phyloP scores from a whole-genome alignment of 2,797 vertebrate genomes.

The Tangara arthus region DNA sequence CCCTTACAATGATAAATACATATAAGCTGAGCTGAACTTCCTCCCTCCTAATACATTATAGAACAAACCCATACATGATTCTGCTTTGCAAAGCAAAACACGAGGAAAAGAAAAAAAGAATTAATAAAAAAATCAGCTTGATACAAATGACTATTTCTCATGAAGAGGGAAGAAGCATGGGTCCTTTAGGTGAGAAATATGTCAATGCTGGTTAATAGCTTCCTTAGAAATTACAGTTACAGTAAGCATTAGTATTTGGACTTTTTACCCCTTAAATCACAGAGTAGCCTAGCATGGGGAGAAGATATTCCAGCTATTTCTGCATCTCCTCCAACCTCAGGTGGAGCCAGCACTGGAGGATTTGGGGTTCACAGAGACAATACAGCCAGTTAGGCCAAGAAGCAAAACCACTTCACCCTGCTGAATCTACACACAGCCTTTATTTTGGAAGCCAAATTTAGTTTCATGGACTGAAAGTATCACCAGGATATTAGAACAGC shows the following conservation, averaged over 20 bases:
- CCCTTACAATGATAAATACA: not conserved
- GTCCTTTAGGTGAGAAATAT: not conserved
- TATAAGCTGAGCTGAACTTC: not conserved
- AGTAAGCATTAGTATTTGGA: not conserved
- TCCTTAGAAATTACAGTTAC: constrained; percentile 13
- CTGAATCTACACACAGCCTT: not conserved
- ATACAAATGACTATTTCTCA: constrained; percentile 8
- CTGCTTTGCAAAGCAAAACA: constrained; percentile 3
- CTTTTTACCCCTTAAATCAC: constrained; percentile 19
- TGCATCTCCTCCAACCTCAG: not conserved
- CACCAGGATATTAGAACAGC: not conserved
- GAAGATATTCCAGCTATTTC: not conserved
- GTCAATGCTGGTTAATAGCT: constrained; percentile 17
- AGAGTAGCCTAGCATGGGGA: not conserved
- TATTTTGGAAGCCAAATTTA: not conserved
- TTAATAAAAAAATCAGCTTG: not conserved
- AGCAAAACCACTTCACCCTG: not conserved
- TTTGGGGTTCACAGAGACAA: not conserved
- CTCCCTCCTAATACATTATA: not conserved
- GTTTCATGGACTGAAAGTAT: not conserved
- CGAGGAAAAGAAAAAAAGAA: not conserved
- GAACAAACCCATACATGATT: not conserved
- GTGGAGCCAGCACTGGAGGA: not conserved
- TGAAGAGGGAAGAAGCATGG: not conserved
- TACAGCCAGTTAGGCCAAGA: not conserved